A percentile compares a stretch with the other conserved stretches of the same genome.
phyloP scores from a whole-genome alignment of 2,888 invertebrate species.

The Artemia sp. region DNA sequence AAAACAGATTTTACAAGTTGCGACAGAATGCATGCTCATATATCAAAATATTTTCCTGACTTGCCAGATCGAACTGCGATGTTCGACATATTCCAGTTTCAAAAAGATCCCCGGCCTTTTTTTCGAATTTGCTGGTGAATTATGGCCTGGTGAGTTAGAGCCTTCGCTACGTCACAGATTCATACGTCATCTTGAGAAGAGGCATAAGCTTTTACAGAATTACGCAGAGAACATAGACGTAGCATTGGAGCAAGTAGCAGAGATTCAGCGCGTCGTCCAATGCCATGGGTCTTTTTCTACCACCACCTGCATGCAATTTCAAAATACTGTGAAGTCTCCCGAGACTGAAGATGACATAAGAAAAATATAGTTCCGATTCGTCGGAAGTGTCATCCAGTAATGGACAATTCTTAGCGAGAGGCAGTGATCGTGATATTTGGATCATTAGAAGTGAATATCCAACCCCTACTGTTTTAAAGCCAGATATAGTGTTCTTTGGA shows the following conservation, averaged over 20 bases:
- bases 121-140: slow-evolving; percentile 75
- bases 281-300: slow-evolving; percentile 82
- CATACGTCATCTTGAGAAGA: slow-evolving; percentile 58
- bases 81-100: slow-evolving; percentile 62
- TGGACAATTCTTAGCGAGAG: slow-evolving; percentile 3
- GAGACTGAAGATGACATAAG: slow-evolving; percentile 55
- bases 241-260: slow-evolving; percentile 69
- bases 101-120: slow-evolving; percentile 71
- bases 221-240: slow-evolving; percentile 78
- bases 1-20: slow-evolving; percentile 77
- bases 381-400: slow-evolving; percentile 36
- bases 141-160: slow-evolving; percentile 69
- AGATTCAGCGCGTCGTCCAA: slow-evolving; percentile 62
- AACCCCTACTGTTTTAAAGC: slow-evolving; percentile 52
- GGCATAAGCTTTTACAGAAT: slow-evolving; percentile 58
- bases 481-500: slow-evolving; percentile 88
- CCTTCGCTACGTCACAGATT: slow-evolving; percentile 74
- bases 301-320: slow-evolving; percentile 68
- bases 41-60: slow-evolving; percentile 71
- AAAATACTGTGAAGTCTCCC: slow-evolving; percentile 51
- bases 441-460: no score
- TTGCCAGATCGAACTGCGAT: slow-evolving; percentile 63
- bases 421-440: slow-evolving; percentile 8
- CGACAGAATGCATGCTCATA: slow-evolving; percentile 67
- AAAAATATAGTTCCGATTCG: slow-evolving; percentile 52